These are phyloP conservation scores for Elegia similella DNA, from an alignment of 2,888 invertebrate species.

Conservation along the genomic window DNA sequence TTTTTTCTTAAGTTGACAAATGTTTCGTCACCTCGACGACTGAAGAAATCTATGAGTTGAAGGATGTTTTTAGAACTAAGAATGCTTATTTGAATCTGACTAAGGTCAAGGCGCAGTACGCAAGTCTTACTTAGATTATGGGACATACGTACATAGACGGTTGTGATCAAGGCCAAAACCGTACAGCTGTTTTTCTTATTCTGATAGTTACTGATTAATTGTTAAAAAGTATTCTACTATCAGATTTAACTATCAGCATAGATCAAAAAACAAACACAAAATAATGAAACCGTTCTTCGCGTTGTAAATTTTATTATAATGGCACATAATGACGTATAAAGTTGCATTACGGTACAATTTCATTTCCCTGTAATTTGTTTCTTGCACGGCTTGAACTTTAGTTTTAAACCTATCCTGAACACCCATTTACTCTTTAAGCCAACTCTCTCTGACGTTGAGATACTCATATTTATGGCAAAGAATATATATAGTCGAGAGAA, in stretches of 20 bases:
- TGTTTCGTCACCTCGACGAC: too few species aligned
- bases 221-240: too few species aligned
- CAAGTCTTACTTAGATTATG: too few species aligned
- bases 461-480: conserved; percentile 56
- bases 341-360: conserved; percentile 44
- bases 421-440: conserved; percentile 65
- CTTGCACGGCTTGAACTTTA: conserved; percentile 63
- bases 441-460: conserved; percentile 54
- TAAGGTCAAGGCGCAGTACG: too few species aligned
- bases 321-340: conserved; percentile 29
- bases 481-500: conserved; percentile 33
- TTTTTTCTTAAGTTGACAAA: too few species aligned
- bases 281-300: neutral
- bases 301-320: conserved; percentile 33
- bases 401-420: conserved; percentile 68
- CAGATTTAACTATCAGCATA: neutral
- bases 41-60: too few species aligned
- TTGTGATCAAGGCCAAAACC: too few species aligned
- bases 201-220: too few species aligned
- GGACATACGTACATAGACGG: too few species aligned
- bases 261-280: neutral
- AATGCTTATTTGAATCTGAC: too few species aligned
- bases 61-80: too few species aligned
- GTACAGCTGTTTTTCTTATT: too few species aligned
- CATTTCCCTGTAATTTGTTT: conserved; percentile 70